phyloP scores from a whole-genome alignment of 2,113 vertebrate species.

The Neopipo cinnamomea region DNA sequence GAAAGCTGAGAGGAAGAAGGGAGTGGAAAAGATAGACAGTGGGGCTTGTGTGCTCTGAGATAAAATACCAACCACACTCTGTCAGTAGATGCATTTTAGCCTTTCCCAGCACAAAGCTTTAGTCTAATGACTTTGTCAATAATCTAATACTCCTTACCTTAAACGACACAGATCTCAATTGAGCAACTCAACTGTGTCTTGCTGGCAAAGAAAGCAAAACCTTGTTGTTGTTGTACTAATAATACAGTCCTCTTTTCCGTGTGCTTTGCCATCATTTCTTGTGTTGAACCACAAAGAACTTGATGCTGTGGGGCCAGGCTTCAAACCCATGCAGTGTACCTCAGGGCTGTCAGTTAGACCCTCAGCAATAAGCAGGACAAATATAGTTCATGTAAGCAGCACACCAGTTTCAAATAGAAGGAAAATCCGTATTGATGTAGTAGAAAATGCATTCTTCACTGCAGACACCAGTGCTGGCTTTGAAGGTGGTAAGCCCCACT shows the following conservation, averaged over 20 bases:
- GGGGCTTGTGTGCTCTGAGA: background rate
- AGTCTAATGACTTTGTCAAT: background rate
- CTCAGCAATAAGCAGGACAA: background rate
- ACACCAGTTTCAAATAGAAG: background rate
- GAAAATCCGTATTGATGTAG: background rate
- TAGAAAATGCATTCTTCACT: background rate
- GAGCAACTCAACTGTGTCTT: background rate
- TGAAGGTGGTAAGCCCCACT: background rate
- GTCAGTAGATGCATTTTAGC: background rate
- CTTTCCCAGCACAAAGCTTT: background rate
- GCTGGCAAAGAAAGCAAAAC: background rate
- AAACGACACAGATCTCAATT: background rate
- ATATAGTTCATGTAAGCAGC: background rate
- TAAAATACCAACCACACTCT: background rate
- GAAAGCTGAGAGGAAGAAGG: background rate
- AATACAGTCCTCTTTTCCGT: background rate
- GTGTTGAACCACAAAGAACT: background rate
- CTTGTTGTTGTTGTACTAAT: background rate
- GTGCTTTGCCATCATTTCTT: background rate
- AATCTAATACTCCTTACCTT: background rate
- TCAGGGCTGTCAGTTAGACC: background rate
- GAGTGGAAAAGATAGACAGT: background rate
- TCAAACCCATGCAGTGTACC: rapidly evolving
- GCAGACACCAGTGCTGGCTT: background rate
- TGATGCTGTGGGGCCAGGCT: background rate